Percentiles rank a stretch among this genome's conserved stretches.
Evolutionary conservation across 35 echinoderm and acorn worm genomes (phyloP).

Genomic region (Patiria miniata): DNA sequence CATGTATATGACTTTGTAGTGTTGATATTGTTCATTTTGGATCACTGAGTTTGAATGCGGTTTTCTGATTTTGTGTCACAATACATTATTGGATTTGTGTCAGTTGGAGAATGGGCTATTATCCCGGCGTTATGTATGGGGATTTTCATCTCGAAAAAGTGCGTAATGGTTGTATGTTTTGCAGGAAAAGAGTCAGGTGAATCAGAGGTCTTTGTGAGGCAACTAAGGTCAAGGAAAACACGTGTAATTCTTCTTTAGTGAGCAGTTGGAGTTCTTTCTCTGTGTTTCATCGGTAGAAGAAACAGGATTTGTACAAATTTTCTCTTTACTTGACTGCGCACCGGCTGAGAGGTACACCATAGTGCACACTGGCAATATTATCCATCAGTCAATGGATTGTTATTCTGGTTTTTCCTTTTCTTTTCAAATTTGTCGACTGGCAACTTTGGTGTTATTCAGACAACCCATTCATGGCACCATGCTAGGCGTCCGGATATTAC

Average conservation of each 20-base stretch:
- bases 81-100: background rate
- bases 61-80: background rate
- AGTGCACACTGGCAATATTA: too few species aligned
- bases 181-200: background rate
- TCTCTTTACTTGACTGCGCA: background rate
- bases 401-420: background rate
- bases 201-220: background rate
- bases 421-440: constrained; percentile 14
- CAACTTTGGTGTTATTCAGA: background rate
- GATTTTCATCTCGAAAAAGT: constrained; percentile 12
- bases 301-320: constrained; percentile 28
- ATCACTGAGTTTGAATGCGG: background rate
- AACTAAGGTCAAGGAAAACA: constrained; percentile 7
- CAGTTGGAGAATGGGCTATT: background rate
- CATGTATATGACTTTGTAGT: background rate
- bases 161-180: background rate
- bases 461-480: background rate
- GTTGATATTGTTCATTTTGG: background rate
- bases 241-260: background rate
- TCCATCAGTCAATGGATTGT: too few species aligned
- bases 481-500: background rate
- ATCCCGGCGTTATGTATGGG: background rate
- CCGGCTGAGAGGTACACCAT: too few species aligned
- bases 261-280: background rate
- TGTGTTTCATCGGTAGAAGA: constrained; percentile 1